These are phyloP conservation scores for Caenorhabditis zanzibari DNA, from an alignment of 2,888 invertebrate genomes.

Conservation along the genomic window DNA sequence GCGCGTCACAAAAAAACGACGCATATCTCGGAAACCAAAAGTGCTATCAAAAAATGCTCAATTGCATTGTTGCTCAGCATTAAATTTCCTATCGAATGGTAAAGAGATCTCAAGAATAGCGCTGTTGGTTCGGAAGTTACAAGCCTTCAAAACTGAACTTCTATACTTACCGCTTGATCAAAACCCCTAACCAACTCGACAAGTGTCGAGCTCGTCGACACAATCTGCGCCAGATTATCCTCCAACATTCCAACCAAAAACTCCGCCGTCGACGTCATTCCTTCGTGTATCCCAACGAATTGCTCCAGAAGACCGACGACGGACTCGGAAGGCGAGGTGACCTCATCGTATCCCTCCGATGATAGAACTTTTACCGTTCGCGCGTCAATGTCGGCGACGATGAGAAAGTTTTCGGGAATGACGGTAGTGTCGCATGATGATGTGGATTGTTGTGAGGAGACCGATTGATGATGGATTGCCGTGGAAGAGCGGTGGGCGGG, in stretches of 20 bases:
- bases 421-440: constrained; percentile 35
- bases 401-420: constrained; percentile 67
- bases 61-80: no score
- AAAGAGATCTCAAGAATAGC: background rate
- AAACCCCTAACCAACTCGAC: constrained; percentile 72
- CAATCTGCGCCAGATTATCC: constrained; percentile 80
- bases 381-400: constrained; percentile 70
- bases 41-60: no score
- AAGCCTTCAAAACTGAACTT: no score
- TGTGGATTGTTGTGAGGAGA: constrained; percentile 55
- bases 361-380: constrained; percentile 69
- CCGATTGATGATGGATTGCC: constrained; percentile 7
- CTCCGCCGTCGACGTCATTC: constrained; percentile 59
- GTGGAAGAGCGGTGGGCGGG: constrained; percentile 58
- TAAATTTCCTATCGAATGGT: no score
- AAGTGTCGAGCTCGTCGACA: constrained; percentile 76
- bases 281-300: constrained; percentile 74
- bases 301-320: constrained; percentile 80
- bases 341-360: constrained; percentile 67
- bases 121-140: background rate
- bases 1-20: no score
- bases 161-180: constrained; percentile 43
- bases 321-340: constrained; percentile 78
- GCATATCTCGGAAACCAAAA: no score
- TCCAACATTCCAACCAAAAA: constrained; percentile 80